These are phyloP conservation scores for Ficedula albicollis DNA, from an alignment of 2,797 vertebrate species.

Conservation along the genomic window DNA sequence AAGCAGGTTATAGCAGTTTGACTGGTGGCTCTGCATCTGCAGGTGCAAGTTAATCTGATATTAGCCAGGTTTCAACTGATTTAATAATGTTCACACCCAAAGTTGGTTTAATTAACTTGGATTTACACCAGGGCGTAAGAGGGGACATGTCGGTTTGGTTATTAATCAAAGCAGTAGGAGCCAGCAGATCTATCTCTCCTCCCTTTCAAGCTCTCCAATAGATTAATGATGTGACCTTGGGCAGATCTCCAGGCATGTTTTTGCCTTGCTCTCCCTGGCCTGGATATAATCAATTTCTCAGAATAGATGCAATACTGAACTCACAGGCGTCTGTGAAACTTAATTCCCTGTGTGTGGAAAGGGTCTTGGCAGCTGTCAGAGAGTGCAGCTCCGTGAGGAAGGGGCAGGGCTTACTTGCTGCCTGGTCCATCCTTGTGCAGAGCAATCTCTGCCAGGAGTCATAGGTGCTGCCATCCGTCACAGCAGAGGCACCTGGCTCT, in stretches of 20 bases:
- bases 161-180: constrained; percentile 19
- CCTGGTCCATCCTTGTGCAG: neutral
- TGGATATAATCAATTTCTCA: constrained; percentile 58
- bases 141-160: neutral
- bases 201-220: constrained; percentile 17
- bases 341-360: constrained; percentile 6
- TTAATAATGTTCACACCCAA: constrained; percentile 36
- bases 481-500: neutral
- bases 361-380: constrained; percentile 23
- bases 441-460: neutral
- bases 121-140: neutral
- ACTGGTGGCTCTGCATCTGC: neutral
- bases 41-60: constrained; percentile 24
- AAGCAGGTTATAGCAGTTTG: constrained; percentile 1
- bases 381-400: neutral
- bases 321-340: neutral
- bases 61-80: constrained; percentile 28
- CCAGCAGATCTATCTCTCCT: neutral
- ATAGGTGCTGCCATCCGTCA: neutral
- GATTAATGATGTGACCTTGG: constrained; percentile 43
- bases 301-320: constrained; percentile 43
- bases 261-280: constrained; percentile 1
- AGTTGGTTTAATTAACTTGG: constrained; percentile 51
- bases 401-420: neutral
- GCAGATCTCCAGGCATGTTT: constrained; percentile 8